These are phyloP conservation scores for Paedocypris micromegethes DNA, from an alignment of 2,797 vertebrate genomes.

Conservation along the genomic window DNA sequence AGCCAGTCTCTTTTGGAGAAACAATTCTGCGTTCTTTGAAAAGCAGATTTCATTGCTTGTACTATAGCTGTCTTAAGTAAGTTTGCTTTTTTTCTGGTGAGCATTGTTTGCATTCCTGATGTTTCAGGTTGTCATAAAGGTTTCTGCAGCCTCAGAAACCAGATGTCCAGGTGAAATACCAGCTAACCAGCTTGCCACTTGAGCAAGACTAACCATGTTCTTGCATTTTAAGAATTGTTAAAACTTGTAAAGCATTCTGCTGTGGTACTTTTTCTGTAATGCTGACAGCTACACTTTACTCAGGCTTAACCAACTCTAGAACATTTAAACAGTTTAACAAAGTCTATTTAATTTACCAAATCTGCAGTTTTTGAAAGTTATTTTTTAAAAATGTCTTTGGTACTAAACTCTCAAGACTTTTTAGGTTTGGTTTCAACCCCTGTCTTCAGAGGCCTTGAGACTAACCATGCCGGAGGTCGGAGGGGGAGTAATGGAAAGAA, in stretches of 20 bases:
- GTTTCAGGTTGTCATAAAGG: slow-evolving; percentile 28
- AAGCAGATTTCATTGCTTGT: too few relatives aligned
- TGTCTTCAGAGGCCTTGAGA: slow-evolving; percentile 18
- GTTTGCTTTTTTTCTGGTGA: slow-evolving; percentile 23
- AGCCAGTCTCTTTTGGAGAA: too few relatives aligned
- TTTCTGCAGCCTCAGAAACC: slow-evolving; percentile 30
- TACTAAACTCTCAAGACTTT: background rate
- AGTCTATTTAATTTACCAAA: too few relatives aligned
- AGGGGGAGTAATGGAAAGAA: slow-evolving; percentile 43
- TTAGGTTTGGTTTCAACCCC: background rate
- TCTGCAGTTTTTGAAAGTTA: background rate
- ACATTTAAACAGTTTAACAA: too few relatives aligned
- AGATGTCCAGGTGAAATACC: slow-evolving; percentile 42
- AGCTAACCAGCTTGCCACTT: slow-evolving; percentile 1
- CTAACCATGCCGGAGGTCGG: slow-evolving; percentile 24
- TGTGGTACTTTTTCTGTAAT: background rate
- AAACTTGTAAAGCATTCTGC: slow-evolving; percentile 15
- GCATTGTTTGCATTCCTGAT: slow-evolving; percentile 48
- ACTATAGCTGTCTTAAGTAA: background rate
- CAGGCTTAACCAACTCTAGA: too few relatives aligned
- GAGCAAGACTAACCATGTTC: slow-evolving; percentile 16
- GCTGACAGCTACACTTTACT: too few relatives aligned
- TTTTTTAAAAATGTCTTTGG: background rate
- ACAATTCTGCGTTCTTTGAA: too few relatives aligned
- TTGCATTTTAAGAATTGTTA: slow-evolving; percentile 13